These are phyloP conservation scores for Drosophila sp. DNA, from an alignment of 1,140 invertebrate genomes.

Conservation along the genomic window DNA sequence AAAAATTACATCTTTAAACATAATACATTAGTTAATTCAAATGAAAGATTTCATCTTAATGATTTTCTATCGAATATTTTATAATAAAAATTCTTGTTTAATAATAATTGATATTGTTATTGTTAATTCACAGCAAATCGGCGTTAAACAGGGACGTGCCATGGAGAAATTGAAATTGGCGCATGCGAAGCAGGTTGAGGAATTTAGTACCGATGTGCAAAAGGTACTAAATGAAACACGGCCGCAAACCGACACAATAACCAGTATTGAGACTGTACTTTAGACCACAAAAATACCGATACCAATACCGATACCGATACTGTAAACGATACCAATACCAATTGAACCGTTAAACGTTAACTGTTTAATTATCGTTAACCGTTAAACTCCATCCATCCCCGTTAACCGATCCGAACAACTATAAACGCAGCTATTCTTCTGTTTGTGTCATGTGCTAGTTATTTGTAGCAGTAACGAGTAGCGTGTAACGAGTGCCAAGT, in stretches of 20 bases:
- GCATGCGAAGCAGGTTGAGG: slow-evolving; percentile 96
- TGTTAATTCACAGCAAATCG: slow-evolving; percentile 86
- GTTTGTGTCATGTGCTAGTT: slow-evolving; percentile 43
- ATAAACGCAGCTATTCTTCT: slow-evolving; percentile 18
- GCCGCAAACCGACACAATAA: slow-evolving; percentile 76
- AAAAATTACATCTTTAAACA: no score
- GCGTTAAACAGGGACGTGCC: slow-evolving; percentile 96
- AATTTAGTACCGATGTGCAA: slow-evolving; percentile 95
- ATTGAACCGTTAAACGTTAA: slow-evolving; percentile 18
- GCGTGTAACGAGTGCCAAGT: slow-evolving; percentile 11
- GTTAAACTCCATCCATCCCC: slow-evolving; percentile 6
- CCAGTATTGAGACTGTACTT: slow-evolving; percentile 85
- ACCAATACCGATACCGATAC: slow-evolving; percentile 3
- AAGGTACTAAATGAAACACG: slow-evolving; percentile 87
- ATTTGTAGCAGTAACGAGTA: slow-evolving; percentile 19
- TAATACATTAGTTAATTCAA: no score
- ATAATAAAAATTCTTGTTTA: no score
- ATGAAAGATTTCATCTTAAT: no score
- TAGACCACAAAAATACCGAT: slow-evolving; percentile 54
- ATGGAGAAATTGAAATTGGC: slow-evolving; percentile 96
- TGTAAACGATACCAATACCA: neutral
- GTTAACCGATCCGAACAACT: slow-evolving; percentile 29
- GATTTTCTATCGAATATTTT: neutral
- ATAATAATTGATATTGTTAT: slow-evolving; percentile 31
- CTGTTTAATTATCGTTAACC: slow-evolving; percentile 8